A percentile compares a stretch with the other conserved stretches of the same genome.
phyloP scores from a whole-genome alignment of 2,113 vertebrate species.

The Nicator chloris region DNA sequence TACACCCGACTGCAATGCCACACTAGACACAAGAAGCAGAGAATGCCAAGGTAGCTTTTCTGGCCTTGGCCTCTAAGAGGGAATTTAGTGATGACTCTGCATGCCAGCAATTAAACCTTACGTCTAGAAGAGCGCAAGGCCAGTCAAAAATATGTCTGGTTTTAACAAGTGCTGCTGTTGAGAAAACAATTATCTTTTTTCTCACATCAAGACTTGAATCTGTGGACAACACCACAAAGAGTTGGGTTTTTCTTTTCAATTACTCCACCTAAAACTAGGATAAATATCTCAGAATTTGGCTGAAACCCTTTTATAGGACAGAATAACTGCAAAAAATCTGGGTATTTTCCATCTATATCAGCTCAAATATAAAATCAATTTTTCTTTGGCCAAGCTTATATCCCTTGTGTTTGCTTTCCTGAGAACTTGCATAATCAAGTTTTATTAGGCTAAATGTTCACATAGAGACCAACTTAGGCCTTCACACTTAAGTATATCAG shows the following conservation, averaged over 20 bases:
- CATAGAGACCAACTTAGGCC: not conserved
- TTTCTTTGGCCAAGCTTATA: not conserved
- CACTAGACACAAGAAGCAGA: not conserved
- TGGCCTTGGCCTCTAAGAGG: not conserved
- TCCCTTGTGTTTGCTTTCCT: not conserved
- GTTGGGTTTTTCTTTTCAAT: not conserved
- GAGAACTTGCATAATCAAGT: not conserved
- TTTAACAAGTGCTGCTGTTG: not conserved
- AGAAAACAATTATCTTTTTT: not conserved
- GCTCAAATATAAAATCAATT: not conserved
- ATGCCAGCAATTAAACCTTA: not conserved
- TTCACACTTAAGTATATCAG: not conserved
- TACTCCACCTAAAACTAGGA: not conserved
- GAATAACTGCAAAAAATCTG: not conserved
- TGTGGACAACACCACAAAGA: not conserved
- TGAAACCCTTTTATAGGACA: not conserved
- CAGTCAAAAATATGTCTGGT: not conserved
- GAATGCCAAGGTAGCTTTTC: not conserved
- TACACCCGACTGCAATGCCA: not conserved
- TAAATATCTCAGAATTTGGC: not conserved
- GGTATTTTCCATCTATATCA: not conserved
- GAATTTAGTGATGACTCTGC: not conserved
- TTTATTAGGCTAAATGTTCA: conserved; percentile 15
- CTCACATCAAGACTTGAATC: not conserved
- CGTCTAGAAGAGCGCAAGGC: not conserved